Base-by-base conservation (phyloP, 2,888 invertebrate genomes). In the Caprella mutica region DNA sequence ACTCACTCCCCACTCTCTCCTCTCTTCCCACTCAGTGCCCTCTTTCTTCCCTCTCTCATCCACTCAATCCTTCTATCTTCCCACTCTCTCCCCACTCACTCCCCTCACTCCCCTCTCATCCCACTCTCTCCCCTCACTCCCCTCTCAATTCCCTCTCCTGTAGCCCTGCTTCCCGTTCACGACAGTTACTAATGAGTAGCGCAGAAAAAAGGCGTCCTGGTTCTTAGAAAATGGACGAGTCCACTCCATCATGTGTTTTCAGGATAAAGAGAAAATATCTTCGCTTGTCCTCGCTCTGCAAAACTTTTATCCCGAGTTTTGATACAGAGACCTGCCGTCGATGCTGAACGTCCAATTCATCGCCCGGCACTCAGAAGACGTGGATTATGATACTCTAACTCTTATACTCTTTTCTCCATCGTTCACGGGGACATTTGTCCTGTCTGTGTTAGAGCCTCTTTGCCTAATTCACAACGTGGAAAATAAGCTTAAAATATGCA, bases 211-310 rank as follows among this genome's bases (percentile, higher is more conserved):
- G 53, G 59, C 52, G 59, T 52, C 51, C 50, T 56, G 56, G 59
- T 62, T 62, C 62, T 62, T 62, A 62, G 58, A 62, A 62, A 62
- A 62, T 62, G 62, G 62, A 62, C 58, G 62, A 62, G 56, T 56
- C 56, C 59, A 53, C 50, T 62, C 59, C 55, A 62, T 62, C 62
- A 62, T 62, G 62, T 59, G 62, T 62, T 62, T 62, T 62, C 62
- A 42, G 62, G 62, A 62, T 59, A 62, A 62, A 62, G 59, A 62
- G 62, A 59, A 62, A 62, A 62, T 62, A 59, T 62, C 59, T 62
- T 59, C 59, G 53, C 62, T 58, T 62, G 62, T 62, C 62, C 59
- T 59, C 62, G 54, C 51, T 56, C 43, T 30, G 39, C 42, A 48
- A 56, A n/a, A 56, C 48, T 62, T 59, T 59, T 62, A 59, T 62